phyloP scores from a whole-genome alignment of 2,888 invertebrate genomes.

The Drosophila seclusa region DNA sequence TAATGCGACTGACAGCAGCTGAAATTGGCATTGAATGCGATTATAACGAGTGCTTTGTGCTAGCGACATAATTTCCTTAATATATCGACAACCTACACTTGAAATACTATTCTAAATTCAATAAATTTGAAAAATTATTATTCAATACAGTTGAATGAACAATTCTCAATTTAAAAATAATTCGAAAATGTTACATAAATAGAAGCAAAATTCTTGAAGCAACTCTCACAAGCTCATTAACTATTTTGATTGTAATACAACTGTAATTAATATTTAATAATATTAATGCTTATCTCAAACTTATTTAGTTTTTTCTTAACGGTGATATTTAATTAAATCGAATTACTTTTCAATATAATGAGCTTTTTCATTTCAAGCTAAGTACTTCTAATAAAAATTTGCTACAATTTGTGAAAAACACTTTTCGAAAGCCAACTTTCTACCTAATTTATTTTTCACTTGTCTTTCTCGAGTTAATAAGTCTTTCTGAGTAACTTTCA shows the following conservation, averaged over 20 bases:
- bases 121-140: background rate
- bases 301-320: background rate
- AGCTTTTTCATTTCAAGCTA: too few relatives aligned
- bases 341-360: background rate
- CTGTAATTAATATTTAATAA: background rate
- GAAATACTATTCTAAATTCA: background rate
- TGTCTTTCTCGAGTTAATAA: background rate
- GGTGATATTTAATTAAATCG: background rate
- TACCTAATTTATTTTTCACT: background rate
- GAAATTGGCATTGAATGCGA: slow-evolving; percentile 59
- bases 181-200: background rate
- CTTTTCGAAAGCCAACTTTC: background rate
- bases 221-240: background rate
- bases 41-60: background rate
- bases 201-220: background rate
- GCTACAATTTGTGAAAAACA: background rate
- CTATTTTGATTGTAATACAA: fast-evolving
- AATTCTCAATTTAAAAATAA: background rate
- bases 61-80: background rate
- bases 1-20: slow-evolving; percentile 93
- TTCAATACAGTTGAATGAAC: background rate
- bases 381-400: background rate
- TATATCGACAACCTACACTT: background rate
- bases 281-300: background rate
- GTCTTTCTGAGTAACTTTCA: background rate